Evolutionary conservation across 2,888 invertebrate genomes (phyloP), one percentile per base, ranked within the genome.

Genomic region (Bhutanitis thaidina): DNA sequence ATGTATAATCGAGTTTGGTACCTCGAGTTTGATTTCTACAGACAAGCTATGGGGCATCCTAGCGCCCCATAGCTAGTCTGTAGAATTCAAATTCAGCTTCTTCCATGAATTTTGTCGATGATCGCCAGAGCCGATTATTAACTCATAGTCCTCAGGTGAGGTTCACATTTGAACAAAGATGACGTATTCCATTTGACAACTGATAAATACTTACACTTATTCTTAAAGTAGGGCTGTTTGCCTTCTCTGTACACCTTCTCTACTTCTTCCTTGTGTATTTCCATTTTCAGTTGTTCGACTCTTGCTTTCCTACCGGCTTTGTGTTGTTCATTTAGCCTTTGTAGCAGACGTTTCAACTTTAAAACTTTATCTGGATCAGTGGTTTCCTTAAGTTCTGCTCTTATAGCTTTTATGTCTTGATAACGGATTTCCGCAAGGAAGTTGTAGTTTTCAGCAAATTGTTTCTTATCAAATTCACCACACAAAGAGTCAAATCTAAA

Each of bases 401-500:
- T 90, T 10, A 96, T 82, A 29, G 90, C 75, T 52, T 84, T 78
- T 8, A 94, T 91, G 73, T 98, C 97, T 53, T 93, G 92, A 46
- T 91, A 80, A 13, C 93, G 92, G 1, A 97, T 82, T 20, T 95
- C 92, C 12, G 91, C 90, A 0, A 97, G 67, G 74, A 98, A 98
- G 55, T 92, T 91, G 67, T 97, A 98, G 65, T 95, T 92, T 49
- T 92, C 90, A 49, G 93, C 92, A 71, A 97, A 97, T 16, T 91
- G 85, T 61, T 93, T 92, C 46, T 94, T 91, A 70, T 95, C 92
- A 75, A 93, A 97, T 40, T 91, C 91, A 2, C 97, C 97, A 64
- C 96, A 96, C 0, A 95, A 88, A 15, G 94, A 93, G 72, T 97
- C 97, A 86, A 97, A 98, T 59, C 98, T 91, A 65, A 74, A 40